A percentile compares a stretch with the other conserved stretches of the same genome.
phyloP scores from a whole-genome alignment of 2,113 vertebrate species.

The Ibidorhyncha struthersii region DNA sequence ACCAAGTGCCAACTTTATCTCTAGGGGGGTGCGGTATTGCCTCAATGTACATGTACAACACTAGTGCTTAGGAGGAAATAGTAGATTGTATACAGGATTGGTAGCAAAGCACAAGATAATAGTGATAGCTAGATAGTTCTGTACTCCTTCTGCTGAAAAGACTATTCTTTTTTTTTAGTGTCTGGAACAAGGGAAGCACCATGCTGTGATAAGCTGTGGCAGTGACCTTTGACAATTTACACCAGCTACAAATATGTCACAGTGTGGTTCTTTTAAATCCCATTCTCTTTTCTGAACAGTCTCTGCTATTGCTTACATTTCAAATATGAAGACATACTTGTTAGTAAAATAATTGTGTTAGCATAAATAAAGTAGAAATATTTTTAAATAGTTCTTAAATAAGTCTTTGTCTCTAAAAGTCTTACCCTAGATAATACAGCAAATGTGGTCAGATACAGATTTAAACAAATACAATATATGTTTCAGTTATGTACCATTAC shows the following conservation, averaged over 20 bases:
- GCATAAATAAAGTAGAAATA: neutral
- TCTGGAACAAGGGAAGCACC: neutral
- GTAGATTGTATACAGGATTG: neutral
- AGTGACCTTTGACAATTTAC: neutral
- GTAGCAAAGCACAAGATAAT: neutral
- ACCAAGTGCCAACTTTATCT: neutral
- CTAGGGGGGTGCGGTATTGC: fast-evolving
- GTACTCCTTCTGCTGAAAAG: neutral
- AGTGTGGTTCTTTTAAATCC: neutral
- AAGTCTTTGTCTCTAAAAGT: neutral
- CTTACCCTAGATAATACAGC: neutral
- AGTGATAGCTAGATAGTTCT: neutral
- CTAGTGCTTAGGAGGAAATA: neutral
- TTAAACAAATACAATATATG: neutral
- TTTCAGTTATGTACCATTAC: neutral
- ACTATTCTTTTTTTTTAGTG: neutral
- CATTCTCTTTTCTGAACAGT: neutral
- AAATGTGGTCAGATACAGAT: neutral
- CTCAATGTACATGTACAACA: fast-evolving
- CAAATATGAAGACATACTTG: neutral
- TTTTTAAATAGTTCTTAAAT: neutral
- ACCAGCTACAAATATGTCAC: neutral
- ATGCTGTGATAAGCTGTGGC: neutral
- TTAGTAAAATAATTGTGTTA: neutral
- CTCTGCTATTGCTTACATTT: neutral